Percentiles rank a stretch among this genome's conserved stretches.
phyloP scores from a whole-genome alignment of 2,113 vertebrate species.

The Ochotona princeps region DNA sequence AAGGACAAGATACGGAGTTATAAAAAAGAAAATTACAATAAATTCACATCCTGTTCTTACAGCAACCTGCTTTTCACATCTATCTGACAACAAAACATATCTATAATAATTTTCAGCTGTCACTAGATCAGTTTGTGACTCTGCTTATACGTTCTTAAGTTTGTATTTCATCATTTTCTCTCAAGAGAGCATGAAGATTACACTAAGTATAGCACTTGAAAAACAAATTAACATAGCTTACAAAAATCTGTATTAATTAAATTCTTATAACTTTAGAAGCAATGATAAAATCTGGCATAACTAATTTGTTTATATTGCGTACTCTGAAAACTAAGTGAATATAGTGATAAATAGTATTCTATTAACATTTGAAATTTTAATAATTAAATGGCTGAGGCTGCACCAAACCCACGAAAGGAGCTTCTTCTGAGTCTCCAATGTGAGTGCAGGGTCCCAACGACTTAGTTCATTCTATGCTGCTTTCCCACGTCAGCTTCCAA shows the following conservation, averaged over 20 bases:
- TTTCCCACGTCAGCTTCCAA: no score
- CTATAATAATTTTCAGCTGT: background rate
- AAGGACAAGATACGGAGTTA: background rate
- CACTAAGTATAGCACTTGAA: background rate
- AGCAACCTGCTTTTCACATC: background rate
- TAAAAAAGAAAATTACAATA: background rate
- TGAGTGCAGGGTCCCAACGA: no score
- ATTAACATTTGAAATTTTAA: background rate
- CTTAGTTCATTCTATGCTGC: no score
- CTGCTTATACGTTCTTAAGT: background rate
- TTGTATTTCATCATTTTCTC: background rate
- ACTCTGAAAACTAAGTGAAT: background rate
- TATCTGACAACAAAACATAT: background rate
- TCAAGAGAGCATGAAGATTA: background rate
- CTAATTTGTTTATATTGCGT: background rate
- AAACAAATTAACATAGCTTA: background rate
- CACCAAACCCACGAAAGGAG: no score
- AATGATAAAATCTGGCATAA: background rate
- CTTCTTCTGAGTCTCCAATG: no score
- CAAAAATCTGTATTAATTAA: conserved; percentile 31
- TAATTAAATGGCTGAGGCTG: background rate
- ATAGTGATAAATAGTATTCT: background rate
- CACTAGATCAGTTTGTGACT: conserved; percentile 19
- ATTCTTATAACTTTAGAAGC: background rate
- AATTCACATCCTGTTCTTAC: background rate